Conservation (phyloP, 2,888 invertebrate genomes). For the Habroteleia sp. region DNA sequence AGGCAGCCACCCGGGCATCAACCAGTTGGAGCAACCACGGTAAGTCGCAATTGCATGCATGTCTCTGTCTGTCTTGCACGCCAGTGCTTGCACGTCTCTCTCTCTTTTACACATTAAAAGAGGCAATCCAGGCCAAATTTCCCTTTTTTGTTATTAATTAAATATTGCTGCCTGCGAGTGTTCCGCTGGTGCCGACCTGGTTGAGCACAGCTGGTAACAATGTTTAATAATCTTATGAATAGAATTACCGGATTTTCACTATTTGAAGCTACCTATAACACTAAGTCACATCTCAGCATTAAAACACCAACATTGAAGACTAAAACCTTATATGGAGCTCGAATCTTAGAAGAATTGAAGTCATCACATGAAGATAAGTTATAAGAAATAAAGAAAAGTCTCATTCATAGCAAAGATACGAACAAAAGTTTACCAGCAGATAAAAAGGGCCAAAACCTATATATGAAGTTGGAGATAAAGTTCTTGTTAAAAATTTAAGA, state of each 20-base stretch:
- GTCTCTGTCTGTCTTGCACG: too few relatives aligned
- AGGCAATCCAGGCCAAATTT: too few relatives aligned
- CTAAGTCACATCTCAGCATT: not conserved
- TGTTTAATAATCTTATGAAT: slow-evolving; percentile 4
- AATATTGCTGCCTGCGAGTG: too few relatives aligned
- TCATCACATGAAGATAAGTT: slow-evolving; percentile 6
- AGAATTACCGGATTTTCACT: slow-evolving; percentile 1
- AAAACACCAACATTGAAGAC: slow-evolving; percentile 5
- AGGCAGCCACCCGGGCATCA: too few relatives aligned
- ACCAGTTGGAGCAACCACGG: too few relatives aligned
- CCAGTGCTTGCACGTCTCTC: too few relatives aligned
- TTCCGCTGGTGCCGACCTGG: too few relatives aligned
- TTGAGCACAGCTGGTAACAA: too few relatives aligned
- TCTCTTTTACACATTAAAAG: too few relatives aligned
- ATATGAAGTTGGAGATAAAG: not conserved
- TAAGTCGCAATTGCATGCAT: too few relatives aligned
- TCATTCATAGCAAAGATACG: slow-evolving; percentile 9
- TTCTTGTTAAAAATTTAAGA: slow-evolving; percentile 2
- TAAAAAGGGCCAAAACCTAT: slow-evolving; percentile 6
- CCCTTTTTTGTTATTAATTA: too few relatives aligned
- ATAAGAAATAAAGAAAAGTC: slow-evolving; percentile 4
- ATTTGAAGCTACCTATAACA: slow-evolving; percentile 4
- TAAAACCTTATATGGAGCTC: not conserved
- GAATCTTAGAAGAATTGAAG: slow-evolving; percentile 4
- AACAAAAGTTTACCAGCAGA: slow-evolving; percentile 12